Base-by-base conservation (phyloP, 2,797 vertebrate genomes). In the Paguma larvata region DNA sequence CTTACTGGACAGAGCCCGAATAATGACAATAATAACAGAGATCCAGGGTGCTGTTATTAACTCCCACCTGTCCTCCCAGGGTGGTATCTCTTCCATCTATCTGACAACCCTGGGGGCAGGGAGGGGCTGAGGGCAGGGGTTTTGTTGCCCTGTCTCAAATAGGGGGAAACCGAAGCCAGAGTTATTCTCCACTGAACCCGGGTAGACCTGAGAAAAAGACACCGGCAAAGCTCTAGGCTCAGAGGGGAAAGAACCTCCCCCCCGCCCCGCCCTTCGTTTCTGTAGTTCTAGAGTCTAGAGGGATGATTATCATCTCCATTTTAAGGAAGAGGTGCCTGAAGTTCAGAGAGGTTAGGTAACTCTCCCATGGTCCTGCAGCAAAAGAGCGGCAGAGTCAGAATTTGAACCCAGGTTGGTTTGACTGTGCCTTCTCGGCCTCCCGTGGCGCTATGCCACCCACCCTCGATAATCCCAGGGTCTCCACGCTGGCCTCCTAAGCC, bases 1-100 rank as follows among this genome's bases (percentile, higher is more conserved):
- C 98, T 94, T 97, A 95, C 97, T 96, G 98, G 98, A 97, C 97
- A 97, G 91, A 91, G 96, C 79, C 56, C 14, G 79, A 96, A 48
- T 98, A 97, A 98, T 95, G 97, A 98, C 95, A 97, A 88, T 98
- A 97, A 98, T 98, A 92, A 98, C 48, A 97, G 95, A 96, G 93
- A 95, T 19, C 90, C 73, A 38, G 27, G 92, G 85, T 82, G 88
- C 96, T 97, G 90, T 92, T 97, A 98, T 97, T 98, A 98, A 86
- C 96, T 10, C 96, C 96, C 94, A 91, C 97, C 95, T 96, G 59
- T 89, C 95, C 97, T 96, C 96, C 83, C 94, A 89, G 92, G 90
- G 18, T 72, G 4, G 2, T 93, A 94, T 97, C 97, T 91, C 48
- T 18, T 89, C 30, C 63, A 18, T 89, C 83, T 72, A 95, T 97